A percentile compares a stretch with the other conserved stretches of the same genome.
Evolutionary conservation across 1,140 invertebrate species (phyloP).

Genomic region (Hetaerina americana): DNA sequence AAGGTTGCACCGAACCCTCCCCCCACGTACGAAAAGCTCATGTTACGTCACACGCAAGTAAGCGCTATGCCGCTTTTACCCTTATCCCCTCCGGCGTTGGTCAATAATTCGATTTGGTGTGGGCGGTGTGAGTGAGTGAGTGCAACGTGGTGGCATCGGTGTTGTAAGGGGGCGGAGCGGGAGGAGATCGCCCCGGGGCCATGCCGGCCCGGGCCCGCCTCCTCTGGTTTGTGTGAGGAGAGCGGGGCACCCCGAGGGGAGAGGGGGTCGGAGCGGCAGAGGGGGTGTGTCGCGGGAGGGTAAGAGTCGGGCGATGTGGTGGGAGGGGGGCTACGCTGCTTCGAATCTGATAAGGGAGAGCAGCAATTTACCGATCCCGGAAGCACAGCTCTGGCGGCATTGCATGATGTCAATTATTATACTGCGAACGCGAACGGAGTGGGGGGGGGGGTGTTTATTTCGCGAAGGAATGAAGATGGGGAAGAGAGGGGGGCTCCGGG

Average conservation of each 20-base stretch:
- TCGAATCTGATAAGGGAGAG: neutral
- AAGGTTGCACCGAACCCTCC: too few relatives aligned
- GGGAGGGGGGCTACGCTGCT: too few relatives aligned
- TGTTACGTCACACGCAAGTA: too few relatives aligned
- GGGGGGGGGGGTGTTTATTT: too few relatives aligned
- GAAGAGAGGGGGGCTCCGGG: too few relatives aligned
- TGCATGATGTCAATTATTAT: neutral
- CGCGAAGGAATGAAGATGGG: too few relatives aligned
- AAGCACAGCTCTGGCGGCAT: neutral
- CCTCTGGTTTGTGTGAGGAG: neutral
- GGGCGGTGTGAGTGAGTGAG: too few relatives aligned
- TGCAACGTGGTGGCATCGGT: neutral
- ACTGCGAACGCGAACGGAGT: too few relatives aligned
- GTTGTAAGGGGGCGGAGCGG: neutral
- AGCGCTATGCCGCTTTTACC: too few relatives aligned
- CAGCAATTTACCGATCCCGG: neutral
- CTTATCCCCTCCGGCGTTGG: neutral
- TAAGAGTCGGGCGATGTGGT: too few relatives aligned
- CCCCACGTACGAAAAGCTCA: too few relatives aligned
- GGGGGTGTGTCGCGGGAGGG: too few relatives aligned
- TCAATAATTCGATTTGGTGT: neutral
- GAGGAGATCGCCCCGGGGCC: neutral
- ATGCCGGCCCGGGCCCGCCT: neutral
- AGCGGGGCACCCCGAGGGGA: neutral
- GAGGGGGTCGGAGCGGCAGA: neutral